Evolutionary conservation across 2,888 invertebrate genomes (phyloP).

Genomic region (Harpalus rufipes): DNA sequence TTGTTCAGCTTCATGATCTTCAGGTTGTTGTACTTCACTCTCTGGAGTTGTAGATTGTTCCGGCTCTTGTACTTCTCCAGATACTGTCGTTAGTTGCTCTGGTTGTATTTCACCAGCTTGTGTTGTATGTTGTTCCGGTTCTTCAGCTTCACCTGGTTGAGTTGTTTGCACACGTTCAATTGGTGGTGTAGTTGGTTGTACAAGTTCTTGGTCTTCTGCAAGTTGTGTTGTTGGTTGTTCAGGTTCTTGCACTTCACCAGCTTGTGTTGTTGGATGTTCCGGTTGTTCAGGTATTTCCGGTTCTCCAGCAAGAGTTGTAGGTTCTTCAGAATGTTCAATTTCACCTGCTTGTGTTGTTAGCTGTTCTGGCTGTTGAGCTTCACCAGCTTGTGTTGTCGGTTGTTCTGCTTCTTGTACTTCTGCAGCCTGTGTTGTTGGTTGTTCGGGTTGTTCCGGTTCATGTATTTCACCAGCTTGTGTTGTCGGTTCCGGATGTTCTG

Average conservation of each 20-base stretch:
- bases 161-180: conserved; percentile 18
- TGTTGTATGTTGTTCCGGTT: conserved; percentile 33
- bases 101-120: neutral
- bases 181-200: conserved; percentile 62
- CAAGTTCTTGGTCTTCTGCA: conserved; percentile 38
- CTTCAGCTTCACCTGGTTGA: conserved; percentile 58
- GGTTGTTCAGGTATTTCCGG: neutral
- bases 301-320: conserved; percentile 52
- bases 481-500: conserved; percentile 63
- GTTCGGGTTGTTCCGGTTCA: conserved; percentile 67
- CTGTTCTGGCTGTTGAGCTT: conserved; percentile 62
- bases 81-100: conserved; percentile 41
- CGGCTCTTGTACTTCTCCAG: conserved; percentile 56
- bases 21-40: neutral
- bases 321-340: conserved; percentile 67
- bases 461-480: conserved; percentile 63
- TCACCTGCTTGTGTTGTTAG: neutral
- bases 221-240: neutral
- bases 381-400: conserved; percentile 51
- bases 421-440: conserved; percentile 59
- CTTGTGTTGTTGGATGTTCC: neutral
- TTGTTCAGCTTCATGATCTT: neutral
- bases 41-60: conserved; percentile 59
- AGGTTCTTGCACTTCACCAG: neutral
- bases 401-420: conserved; percentile 62